phyloP scores from a whole-genome alignment of 1,140 invertebrate genomes.

The Cydia amplana region DNA sequence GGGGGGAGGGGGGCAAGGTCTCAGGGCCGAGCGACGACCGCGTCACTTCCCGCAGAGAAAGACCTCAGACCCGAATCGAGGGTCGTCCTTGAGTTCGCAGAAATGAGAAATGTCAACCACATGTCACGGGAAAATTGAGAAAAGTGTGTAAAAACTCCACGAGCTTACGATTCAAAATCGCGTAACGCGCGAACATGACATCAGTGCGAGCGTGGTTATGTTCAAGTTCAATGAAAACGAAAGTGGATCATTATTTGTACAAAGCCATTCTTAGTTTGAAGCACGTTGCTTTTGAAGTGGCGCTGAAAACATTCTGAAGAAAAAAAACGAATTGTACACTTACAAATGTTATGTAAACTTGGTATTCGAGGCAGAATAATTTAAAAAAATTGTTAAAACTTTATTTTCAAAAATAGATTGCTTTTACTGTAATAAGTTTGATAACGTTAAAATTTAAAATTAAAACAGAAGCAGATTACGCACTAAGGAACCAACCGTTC shows the following conservation, averaged over 20 bases:
- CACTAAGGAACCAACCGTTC: slow-evolving; percentile 40
- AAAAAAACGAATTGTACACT: background rate
- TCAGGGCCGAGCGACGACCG: slow-evolving; percentile 58
- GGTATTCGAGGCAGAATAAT: background rate
- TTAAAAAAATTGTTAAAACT: background rate
- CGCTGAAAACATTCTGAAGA: slow-evolving; percentile 2
- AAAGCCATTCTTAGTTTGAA: slow-evolving; percentile 21
- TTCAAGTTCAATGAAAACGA: slow-evolving; percentile 71
- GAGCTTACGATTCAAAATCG: slow-evolving; percentile 41
- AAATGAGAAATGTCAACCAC: slow-evolving; percentile 26
- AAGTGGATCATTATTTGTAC: slow-evolving; percentile 45
- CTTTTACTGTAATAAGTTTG: background rate
- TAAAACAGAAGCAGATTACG: slow-evolving; percentile 35
- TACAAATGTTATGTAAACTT: slow-evolving; percentile 5
- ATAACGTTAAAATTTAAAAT: background rate
- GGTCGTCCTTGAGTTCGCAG: slow-evolving; percentile 64
- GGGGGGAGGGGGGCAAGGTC: slow-evolving; percentile 62
- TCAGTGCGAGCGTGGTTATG: slow-evolving; percentile 46
- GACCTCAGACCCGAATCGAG: slow-evolving; percentile 66
- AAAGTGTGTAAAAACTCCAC: slow-evolving; percentile 26
- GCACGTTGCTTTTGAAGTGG: slow-evolving; percentile 25
- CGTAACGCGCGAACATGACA: slow-evolving; percentile 46
- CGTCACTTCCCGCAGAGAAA: slow-evolving; percentile 77
- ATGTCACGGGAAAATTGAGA: slow-evolving; percentile 40
- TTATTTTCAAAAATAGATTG: background rate